Base-by-base conservation (phyloP, 2,113 vertebrate genomes). In the Rallus limicola region DNA sequence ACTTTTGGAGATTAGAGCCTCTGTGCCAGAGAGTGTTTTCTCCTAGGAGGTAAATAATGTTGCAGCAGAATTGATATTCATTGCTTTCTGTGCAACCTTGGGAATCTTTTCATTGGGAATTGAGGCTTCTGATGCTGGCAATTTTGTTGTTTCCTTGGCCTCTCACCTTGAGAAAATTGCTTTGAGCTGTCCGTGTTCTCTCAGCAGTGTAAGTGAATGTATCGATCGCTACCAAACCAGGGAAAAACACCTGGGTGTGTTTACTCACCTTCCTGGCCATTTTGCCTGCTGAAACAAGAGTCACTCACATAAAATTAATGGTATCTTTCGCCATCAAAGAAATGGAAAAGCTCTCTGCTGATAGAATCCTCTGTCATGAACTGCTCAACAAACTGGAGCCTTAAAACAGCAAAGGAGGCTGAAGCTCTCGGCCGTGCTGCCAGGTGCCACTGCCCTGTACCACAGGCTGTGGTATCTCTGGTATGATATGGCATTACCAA, bases 91-190 rank as follows among this genome's bases (percentile, higher is more conserved):
- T 86, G 10, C 62, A 89, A 16, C 48, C 72, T 65, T 40, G 59
- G 63, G 63, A 88, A 88, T 86, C 58, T 28, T 88, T 83, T 84
- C 74, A n/a, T 28, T 4, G 11, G 38, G 72, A 94, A 76, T 29
- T 68, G 83, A 92, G 69, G 80, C 90, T 92, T 88, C 90, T 92
- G 56, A 53, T 94, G 56, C 82, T 68, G 60, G 85, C 85, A 95
- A 83, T 93, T 96, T 81, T 83, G 65, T 71, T 92, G 75, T 81
- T 88, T 93, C 62, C 90, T 65, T 92, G 92, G 65, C 90, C 92
- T 94, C 83, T 96, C 93, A 91, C 93, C 96, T 90, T 68, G 76
- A 94, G 76, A 92, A 95, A 84, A 93, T 94, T 86, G 80, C 86
- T 95, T 75, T 64, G 77, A 78, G 88, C 76, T 75, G 58, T 17